These are phyloP conservation scores for Spheniscus mendiculus DNA, from an alignment of 2,113 vertebrate genomes.

Conservation along the genomic window DNA sequence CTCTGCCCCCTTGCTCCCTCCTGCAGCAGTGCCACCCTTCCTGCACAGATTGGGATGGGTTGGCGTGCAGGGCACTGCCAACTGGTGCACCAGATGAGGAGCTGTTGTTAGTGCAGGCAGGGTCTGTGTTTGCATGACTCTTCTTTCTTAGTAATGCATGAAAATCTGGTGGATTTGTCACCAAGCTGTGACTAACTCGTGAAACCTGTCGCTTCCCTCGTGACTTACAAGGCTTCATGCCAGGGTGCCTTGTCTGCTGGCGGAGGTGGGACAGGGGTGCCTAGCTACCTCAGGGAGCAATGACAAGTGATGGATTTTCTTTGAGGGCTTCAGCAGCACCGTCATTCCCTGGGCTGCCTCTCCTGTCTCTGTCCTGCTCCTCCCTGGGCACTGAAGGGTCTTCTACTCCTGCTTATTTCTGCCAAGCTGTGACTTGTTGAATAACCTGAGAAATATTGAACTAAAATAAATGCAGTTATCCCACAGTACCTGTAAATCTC, in stretches of 20 bases:
- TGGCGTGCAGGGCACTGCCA: not conserved
- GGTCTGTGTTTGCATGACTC: not conserved
- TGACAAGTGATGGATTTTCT: not conserved
- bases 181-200: slow-evolving; percentile 13
- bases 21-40: not conserved
- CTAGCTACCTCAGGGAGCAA: not conserved
- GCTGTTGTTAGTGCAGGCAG: not conserved
- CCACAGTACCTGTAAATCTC: not conserved
- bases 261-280: not conserved
- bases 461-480: not conserved
- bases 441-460: not conserved
- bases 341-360: not conserved
- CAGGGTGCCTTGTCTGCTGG: not conserved
- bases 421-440: not conserved
- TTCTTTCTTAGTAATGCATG: not conserved
- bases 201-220: not conserved
- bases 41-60: not conserved
- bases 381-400: not conserved
- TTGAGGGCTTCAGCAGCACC: not conserved
- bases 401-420: not conserved
- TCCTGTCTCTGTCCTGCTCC: not conserved
- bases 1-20: not conserved
- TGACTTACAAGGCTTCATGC: not conserved
- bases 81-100: not conserved
- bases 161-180: slow-evolving; percentile 18